Conservation (phyloP, 2,113 vertebrate genomes). For the Bothrops jararaca region DNA sequence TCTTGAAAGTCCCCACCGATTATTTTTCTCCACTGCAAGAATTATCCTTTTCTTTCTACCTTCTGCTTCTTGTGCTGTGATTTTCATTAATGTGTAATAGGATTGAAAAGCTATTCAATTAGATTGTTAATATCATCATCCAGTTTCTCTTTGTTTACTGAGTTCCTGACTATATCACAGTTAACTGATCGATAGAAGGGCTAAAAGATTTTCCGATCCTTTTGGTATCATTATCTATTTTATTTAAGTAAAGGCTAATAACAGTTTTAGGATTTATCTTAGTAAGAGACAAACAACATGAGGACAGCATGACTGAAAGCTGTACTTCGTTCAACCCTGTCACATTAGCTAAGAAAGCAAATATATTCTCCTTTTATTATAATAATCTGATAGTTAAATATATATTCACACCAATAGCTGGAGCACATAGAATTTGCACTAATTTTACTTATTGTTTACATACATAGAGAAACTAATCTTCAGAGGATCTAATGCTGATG, state of each 20-base stretch:
- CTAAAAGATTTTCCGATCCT: background rate
- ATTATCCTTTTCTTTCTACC: background rate
- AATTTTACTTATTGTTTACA: background rate
- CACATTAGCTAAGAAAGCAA: background rate
- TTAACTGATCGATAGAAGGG: background rate
- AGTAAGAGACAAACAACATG: conserved; percentile 5
- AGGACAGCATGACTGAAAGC: background rate
- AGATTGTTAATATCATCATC: background rate
- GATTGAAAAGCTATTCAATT: background rate
- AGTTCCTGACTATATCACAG: background rate
- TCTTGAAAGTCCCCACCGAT: background rate
- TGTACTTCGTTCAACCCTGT: background rate
- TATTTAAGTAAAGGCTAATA: conserved; percentile 20
- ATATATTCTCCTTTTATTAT: background rate
- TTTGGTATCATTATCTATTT: conserved; percentile 11
- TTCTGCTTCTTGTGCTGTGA: background rate
- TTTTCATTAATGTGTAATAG: background rate
- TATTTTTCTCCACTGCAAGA: background rate
- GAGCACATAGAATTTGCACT: background rate
- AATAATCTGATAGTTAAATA: background rate
- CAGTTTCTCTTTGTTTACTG: conserved; percentile 8
- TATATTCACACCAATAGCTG: background rate
- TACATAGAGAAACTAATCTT: background rate
- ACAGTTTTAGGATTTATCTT: conserved; percentile 12
- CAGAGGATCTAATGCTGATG: conserved; percentile 20